Evolutionary conservation across 2,113 vertebrate species (phyloP).

Genomic region (Nothobranchius furzeri): DNA sequence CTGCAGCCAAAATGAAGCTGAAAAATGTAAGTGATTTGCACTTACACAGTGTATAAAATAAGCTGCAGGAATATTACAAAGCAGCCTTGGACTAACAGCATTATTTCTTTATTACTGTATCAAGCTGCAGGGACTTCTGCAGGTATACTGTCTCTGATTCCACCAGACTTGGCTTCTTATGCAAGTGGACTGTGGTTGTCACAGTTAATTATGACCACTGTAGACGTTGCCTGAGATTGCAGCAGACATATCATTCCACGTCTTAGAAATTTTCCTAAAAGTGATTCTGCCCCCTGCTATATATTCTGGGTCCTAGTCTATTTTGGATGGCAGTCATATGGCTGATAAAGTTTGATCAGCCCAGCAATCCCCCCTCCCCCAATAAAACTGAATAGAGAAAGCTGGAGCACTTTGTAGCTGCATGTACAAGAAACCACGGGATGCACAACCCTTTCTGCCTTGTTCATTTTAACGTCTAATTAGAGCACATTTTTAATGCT

Average conservation of each 20-base stretch:
- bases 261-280: not conserved
- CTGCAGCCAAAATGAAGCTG: not conserved
- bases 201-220: not conserved
- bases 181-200: not conserved
- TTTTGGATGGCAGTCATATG: not conserved
- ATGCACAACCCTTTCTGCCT: not conserved
- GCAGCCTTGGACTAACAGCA: not conserved
- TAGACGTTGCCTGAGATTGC: not conserved
- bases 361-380: too few relatives aligned
- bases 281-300: not conserved
- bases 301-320: not conserved
- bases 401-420: not conserved
- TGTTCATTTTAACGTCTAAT: not conserved
- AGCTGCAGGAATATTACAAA: not conserved
- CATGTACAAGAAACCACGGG: not conserved
- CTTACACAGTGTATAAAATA: not conserved
- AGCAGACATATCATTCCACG: not conserved
- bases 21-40: conserved; percentile 1
- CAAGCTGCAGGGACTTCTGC: not conserved
- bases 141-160: not conserved
- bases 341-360: not conserved
- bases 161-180: not conserved
- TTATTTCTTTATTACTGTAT: not conserved
- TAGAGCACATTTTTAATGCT: not conserved
- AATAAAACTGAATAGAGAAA: not conserved